A percentile compares a stretch with the other conserved stretches of the same genome.
Conservation (phyloP, 2,113 vertebrate genomes). For the Oostethus manadensis region DNA sequence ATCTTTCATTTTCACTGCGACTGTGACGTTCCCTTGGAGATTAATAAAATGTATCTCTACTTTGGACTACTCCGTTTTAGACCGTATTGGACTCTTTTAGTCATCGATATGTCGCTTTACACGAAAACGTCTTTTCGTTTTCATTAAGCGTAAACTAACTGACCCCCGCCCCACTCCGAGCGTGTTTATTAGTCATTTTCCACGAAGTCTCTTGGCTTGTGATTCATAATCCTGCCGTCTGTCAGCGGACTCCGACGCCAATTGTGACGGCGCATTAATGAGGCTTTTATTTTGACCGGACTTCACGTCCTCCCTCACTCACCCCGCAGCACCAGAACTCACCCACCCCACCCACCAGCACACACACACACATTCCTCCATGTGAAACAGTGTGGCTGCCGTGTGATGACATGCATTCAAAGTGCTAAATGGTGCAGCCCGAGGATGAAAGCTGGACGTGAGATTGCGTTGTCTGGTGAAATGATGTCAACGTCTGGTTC, state of each 20-base stretch:
- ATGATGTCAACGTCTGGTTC: too few species aligned
- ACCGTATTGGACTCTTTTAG: too few species aligned
- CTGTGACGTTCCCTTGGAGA: too few species aligned
- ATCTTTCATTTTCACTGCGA: too few species aligned
- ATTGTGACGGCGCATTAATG: slow-evolving; percentile 83
- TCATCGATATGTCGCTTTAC: too few species aligned
- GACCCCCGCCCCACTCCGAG: background rate
- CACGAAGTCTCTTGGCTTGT: slow-evolving; percentile 56
- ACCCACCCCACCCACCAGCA: background rate
- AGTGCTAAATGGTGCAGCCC: background rate
- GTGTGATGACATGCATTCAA: background rate
- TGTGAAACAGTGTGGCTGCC: slow-evolving; percentile 18
- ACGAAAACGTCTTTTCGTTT: background rate
- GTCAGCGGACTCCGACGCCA: slow-evolving; percentile 80
- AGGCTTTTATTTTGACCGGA: slow-evolving; percentile 74
- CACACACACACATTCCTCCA: slow-evolving; percentile 16
- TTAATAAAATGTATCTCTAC: too few species aligned
- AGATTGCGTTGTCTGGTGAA: background rate
- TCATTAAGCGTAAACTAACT: too few species aligned
- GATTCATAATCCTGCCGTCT: slow-evolving; percentile 52
- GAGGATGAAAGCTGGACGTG: background rate
- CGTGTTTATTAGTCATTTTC: slow-evolving; percentile 28
- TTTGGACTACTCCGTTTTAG: too few species aligned
- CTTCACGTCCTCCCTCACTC: slow-evolving; percentile 55
- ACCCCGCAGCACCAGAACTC: background rate